Evolutionary conservation across 2,888 invertebrate species (phyloP), one percentile per base, ranked within the genome.

Genomic region (Pseudococcus viburni): DNA sequence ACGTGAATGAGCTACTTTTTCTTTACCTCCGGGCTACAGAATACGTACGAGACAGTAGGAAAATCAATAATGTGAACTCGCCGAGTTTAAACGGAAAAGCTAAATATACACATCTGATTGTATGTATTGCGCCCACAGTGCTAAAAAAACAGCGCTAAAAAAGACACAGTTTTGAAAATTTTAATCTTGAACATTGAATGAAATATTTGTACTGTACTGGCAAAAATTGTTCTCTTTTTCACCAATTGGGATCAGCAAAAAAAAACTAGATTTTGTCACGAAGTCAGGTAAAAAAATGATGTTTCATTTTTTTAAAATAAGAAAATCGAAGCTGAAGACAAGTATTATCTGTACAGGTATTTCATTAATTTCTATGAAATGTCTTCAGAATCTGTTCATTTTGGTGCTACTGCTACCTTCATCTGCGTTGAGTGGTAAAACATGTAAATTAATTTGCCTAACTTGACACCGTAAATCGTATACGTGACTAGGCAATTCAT

Each of bases 31-130:
- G 19, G 73, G 39, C 80, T 83, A 42, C 9, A 83, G 19, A 83
- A 15, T 9, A 11, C 46, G 46, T 9, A 11, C 46, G 46, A 83
- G 46, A 83, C 33, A 83, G 46, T 11, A 83, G 46, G 46, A 83
- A 83, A 83, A 83, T 83, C 80, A 42, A 83, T 83, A 83, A 46
- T 83, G 46, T 46, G 80, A 83, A 73, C 73, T 73, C 73, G n/a
- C 42, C 80, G 80, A 46, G 42, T 83, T 83, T 19, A 46, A 46
- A 83, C 46, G 46, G 1, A 33, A 80, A 83, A 83, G 80, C 46
- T 83, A 46, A 83, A 83, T 46, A 46, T 46, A 46, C 19, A 46
- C 80, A 46, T 83, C 46, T 83, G 19, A 83, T 83, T 83, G 42
- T 83, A 46, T 83, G 42, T 83, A 46, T 83, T 46, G 42, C 64